Evolutionary conservation across 2,113 vertebrate species (phyloP).

Genomic region (Paraplagusia blochii): DNA sequence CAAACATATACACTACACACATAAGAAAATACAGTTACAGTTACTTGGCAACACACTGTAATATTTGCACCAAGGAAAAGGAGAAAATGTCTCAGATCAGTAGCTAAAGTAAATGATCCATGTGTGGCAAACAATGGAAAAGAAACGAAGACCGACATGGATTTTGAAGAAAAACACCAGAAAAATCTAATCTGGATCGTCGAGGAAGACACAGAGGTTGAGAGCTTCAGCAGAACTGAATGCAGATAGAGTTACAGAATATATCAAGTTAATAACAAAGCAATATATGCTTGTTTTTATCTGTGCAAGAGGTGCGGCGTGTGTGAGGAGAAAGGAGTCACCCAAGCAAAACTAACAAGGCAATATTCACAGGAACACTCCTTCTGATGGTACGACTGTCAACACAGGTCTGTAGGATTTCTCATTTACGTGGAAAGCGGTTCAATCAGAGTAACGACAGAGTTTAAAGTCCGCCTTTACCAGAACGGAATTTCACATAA

Average conservation of each 20-base stretch:
- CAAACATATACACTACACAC: slow-evolving; percentile 4
- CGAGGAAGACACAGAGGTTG: no score
- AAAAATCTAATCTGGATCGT: no score
- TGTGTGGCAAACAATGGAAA: background rate
- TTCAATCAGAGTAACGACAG: slow-evolving; percentile 56
- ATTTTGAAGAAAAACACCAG: no score
- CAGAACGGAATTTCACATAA: no score
- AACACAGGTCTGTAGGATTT: slow-evolving; percentile 20
- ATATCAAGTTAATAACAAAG: no score
- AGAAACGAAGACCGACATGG: background rate
- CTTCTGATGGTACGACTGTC: slow-evolving; percentile 9
- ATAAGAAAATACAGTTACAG: background rate
- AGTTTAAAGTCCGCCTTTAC: no score
- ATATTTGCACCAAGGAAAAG: background rate
- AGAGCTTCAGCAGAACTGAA: no score
- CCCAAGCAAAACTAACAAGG: slow-evolving; percentile 73
- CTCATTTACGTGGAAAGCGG: slow-evolving; percentile 33
- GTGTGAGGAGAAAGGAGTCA: slow-evolving; percentile 69
- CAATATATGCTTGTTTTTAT: slow-evolving; percentile 17
- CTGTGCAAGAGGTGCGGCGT: slow-evolving; percentile 42
- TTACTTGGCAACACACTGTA: background rate
- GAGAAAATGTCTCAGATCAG: background rate
- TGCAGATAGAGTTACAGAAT: no score
- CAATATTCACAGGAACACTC: slow-evolving; percentile 54
- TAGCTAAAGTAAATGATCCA: slow-evolving; percentile 3